These are phyloP conservation scores for Limnephilus rhombicus DNA, from an alignment of 2,888 invertebrate genomes.

Conservation along the genomic window DNA sequence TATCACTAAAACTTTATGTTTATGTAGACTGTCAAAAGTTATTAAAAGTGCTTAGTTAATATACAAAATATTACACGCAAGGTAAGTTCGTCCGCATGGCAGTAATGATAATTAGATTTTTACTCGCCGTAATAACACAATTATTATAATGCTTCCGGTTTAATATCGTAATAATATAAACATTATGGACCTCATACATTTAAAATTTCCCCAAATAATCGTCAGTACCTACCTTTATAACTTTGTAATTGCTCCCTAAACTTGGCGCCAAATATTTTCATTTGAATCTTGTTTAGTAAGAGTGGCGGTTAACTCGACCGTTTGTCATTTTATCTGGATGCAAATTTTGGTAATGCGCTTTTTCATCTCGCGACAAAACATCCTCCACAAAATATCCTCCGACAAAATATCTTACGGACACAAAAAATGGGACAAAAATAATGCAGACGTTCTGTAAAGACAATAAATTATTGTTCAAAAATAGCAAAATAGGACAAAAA, in stretches of 20 bases:
- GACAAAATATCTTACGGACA: no score
- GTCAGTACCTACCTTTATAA: neutral
- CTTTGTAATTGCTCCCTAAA: neutral
- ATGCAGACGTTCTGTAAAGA: no score
- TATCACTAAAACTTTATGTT: neutral
- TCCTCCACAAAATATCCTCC: no score
- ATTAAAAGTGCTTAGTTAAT: neutral
- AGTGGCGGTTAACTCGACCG: no score
- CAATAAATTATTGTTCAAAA: no score
- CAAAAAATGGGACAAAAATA: no score
- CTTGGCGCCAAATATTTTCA: no score
- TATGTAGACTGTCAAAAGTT: neutral
- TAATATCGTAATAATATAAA: neutral
- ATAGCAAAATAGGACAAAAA: no score
- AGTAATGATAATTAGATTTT: neutral
- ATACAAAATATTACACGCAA: neutral
- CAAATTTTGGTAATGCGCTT: no score
- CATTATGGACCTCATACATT: neutral
- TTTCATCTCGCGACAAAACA: no score
- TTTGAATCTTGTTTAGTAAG: no score
- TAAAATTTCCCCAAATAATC: neutral
- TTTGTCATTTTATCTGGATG: no score
- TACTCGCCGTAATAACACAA: neutral
- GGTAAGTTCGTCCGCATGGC: neutral
- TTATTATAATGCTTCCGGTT: neutral